Conservation (phyloP, 1,140 invertebrate species). For the Drosophila nigrodunni region DNA sequence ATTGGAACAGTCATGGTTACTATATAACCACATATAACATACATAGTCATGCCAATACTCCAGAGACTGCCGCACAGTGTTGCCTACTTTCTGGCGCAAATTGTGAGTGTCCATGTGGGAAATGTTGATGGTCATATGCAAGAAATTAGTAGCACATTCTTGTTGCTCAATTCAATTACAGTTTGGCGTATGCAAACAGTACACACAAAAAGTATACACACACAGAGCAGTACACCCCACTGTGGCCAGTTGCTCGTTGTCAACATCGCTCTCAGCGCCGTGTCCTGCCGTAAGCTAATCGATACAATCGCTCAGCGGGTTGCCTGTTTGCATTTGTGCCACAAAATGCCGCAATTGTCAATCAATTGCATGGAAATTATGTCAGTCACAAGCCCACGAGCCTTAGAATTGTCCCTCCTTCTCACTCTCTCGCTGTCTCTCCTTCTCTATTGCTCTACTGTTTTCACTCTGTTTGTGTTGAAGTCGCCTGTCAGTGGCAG, state of each 20-base stretch:
- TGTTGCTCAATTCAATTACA: constrained; percentile 58
- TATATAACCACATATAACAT: neutral
- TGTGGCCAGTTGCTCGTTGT: constrained; percentile 10
- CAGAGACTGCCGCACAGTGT: constrained; percentile 5
- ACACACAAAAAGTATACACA: constrained; percentile 12
- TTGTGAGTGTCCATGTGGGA: constrained; percentile 42
- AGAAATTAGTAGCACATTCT: constrained; percentile 30
- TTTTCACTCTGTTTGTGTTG: constrained; percentile 23
- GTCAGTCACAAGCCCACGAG: constrained; percentile 42
- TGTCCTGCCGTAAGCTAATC: constrained; percentile 70
- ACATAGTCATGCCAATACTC: constrained; percentile 9
- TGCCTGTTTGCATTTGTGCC: constrained; percentile 72
- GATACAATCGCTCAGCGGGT: constrained; percentile 65
- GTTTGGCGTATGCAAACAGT: constrained; percentile 18
- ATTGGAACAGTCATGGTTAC: constrained; percentile 3
- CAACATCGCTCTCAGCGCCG: constrained; percentile 50
- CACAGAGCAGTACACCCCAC: neutral
- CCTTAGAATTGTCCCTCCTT: neutral
- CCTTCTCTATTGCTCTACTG: neutral
- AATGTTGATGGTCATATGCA: constrained; percentile 17
- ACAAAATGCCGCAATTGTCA: constrained; percentile 82
- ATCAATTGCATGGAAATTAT: constrained; percentile 82
- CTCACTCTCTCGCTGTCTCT: neutral
- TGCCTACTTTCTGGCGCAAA: constrained; percentile 58
- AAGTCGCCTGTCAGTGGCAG: constrained; percentile 67